Evolutionary conservation across 2,888 invertebrate genomes (phyloP), one percentile per base, ranked within the genome.

Genomic region (Phalangium opilio): DNA sequence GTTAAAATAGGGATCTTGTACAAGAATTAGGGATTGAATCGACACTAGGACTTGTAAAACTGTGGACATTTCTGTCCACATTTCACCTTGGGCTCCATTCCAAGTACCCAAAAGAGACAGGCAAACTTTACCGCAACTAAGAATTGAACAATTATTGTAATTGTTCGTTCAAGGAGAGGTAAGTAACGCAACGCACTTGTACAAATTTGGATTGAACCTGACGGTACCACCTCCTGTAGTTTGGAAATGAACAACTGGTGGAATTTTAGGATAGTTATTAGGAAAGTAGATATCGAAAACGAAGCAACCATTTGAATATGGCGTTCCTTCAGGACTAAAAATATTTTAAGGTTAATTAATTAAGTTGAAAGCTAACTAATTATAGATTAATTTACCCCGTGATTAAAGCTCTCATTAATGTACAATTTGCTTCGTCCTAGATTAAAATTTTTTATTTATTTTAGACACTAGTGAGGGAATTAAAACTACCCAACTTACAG

Each of bases 1-100:
- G 71, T 90, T 90, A 70, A 89, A 90, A 68, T 89, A 90, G 47
- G 89, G 89, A 70, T 90, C 89, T 46, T 86, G 81, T 44, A 89
- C 89, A 60, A 90, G 72, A 66, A 90, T 90, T 61, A 90, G 71
- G 40, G 86, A 86, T 69, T 90, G 89, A 64, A 90, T 89, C 14
- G 89, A 89, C 36, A 90, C 89, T 62, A 90, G 73, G 53, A 90
- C 87, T 80, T 81, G 50, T 2, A 36, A 12, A 10, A 48, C 19
- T 12, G 48, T 48, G n/a, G 48, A 48, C 12, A 39, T 48, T 20
- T 43, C 44, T 33, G 43, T 43, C 48, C 48, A 48, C 2, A 14
- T 12, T 48, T 48, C 48, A 8, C 44, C 44, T 38, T 38, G n/a
- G 11, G 20, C 34, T 20, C 48, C 48, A 17, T 21, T 36, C 48